Evolutionary conservation across 2,888 invertebrate genomes (phyloP).

Genomic region (Zelleria hepariella): DNA sequence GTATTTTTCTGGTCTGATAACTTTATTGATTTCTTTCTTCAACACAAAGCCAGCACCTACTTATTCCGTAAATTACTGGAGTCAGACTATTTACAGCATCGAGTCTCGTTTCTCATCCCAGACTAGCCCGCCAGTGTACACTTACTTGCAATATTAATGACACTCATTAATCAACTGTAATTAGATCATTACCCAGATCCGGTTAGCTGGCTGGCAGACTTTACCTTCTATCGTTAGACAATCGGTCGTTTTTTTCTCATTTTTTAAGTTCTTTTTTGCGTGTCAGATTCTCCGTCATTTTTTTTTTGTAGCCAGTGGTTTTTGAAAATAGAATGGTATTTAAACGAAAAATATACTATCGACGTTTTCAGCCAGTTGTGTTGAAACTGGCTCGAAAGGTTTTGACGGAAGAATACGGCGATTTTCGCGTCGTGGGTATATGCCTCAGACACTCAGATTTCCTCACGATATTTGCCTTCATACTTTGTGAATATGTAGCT

Average conservation of each 20-base stretch:
- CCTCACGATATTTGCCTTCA: too few relatives aligned
- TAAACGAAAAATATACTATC: too few relatives aligned
- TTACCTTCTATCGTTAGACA: conserved; percentile 29
- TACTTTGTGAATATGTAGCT: too few relatives aligned
- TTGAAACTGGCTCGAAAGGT: too few relatives aligned
- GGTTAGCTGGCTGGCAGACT: conserved; percentile 30
- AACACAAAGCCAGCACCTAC: not conserved
- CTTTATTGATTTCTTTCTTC: too few relatives aligned
- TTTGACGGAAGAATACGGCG: too few relatives aligned
- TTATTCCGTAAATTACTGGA: not conserved
- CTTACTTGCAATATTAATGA: conserved; percentile 60
- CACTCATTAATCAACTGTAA: conserved; percentile 64
- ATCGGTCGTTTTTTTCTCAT: not conserved
- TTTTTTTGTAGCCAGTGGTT: not conserved
- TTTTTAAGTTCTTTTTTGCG: not conserved
- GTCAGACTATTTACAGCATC: not conserved
- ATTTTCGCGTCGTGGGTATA: too few relatives aligned
- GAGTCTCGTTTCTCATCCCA: not conserved
- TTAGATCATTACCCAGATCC: conserved; percentile 66
- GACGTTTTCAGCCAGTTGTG: too few relatives aligned
- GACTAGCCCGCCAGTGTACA: conserved; percentile 23
- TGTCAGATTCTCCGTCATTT: not conserved
- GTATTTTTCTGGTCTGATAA: too few relatives aligned
- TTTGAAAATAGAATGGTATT: not conserved
- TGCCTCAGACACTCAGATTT: too few relatives aligned